A percentile compares a stretch with the other conserved stretches of the same genome.
These are phyloP conservation scores for Dendrophyllia cribrosa DNA, from an alignment of 64 coral and sea anemone species.

Conservation along the genomic window DNA sequence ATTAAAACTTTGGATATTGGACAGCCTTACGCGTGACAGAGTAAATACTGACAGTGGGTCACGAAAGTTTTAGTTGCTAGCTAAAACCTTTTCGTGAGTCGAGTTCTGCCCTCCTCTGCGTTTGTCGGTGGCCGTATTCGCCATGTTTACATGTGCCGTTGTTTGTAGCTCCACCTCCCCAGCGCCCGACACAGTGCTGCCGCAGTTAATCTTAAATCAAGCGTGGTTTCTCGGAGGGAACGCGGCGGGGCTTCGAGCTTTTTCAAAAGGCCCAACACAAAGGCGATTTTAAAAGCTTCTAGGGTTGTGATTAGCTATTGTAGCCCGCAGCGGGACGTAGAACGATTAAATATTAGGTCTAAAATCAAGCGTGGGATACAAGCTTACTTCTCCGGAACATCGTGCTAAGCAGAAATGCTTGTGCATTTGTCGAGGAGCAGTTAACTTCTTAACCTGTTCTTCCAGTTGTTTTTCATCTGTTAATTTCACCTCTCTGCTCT, in stretches of 20 bases:
- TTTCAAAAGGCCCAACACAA: conserved; percentile 49
- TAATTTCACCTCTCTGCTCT: not conserved
- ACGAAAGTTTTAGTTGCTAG: not conserved
- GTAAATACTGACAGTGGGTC: not conserved
- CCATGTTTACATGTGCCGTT: conserved; percentile 29
- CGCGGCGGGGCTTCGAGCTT: not conserved
- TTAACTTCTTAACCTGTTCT: not conserved
- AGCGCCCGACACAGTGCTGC: conserved; percentile 3
- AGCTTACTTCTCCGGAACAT: conserved; percentile 1
- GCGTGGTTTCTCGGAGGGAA: conserved; percentile 29
- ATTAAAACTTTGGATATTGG: too few species aligned
- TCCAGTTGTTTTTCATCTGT: not conserved
- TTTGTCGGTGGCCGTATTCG: not conserved
- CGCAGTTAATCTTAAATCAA: conserved; percentile 49
- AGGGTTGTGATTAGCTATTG: conserved; percentile 57
- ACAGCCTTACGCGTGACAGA: not conserved
- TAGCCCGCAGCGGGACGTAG: not conserved
- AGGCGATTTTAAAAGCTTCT: conserved; percentile 42
- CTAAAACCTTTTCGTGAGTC: not conserved
- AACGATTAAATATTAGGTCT: conserved; percentile 43
- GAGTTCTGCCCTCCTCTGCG: not conserved
- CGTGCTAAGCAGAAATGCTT: not conserved
- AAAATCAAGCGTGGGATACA: conserved; percentile 41
- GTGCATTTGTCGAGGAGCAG: not conserved
- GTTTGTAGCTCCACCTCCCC: conserved; percentile 7